Conservation (phyloP, 2,888 invertebrate species). For the Cryptophagus acutangulus region DNA sequence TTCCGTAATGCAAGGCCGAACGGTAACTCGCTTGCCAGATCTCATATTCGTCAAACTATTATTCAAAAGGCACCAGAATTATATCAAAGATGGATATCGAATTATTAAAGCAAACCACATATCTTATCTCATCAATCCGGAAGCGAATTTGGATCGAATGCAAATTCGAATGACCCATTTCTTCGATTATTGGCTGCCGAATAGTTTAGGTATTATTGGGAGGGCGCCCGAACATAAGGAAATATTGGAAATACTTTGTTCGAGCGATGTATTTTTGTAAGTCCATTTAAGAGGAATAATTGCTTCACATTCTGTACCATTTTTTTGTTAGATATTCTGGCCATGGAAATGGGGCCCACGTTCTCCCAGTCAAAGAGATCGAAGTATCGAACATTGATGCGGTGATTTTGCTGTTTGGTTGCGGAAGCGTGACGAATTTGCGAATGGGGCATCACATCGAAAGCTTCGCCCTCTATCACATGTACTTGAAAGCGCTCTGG, state of each 20-base stretch:
- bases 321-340: slow-evolving; percentile 59
- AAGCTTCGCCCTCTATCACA: slow-evolving; percentile 48
- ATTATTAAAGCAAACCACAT: slow-evolving; percentile 50
- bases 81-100: slow-evolving; percentile 55
- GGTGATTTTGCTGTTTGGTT: slow-evolving; percentile 64
- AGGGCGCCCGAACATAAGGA: slow-evolving; percentile 52
- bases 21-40: slow-evolving; percentile 71
- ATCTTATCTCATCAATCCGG: slow-evolving; percentile 67
- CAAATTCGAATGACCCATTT: slow-evolving; percentile 49
- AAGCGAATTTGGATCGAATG: slow-evolving; percentile 49
- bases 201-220: slow-evolving; percentile 49
- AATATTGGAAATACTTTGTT: slow-evolving; percentile 50
- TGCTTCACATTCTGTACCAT: too few relatives aligned
- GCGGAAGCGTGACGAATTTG: slow-evolving; percentile 50
- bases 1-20: slow-evolving; percentile 59
- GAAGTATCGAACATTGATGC: slow-evolving; percentile 54
- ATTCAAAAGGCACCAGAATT: slow-evolving; percentile 56
- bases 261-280: slow-evolving; percentile 58
- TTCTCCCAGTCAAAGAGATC: slow-evolving; percentile 53
- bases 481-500: slow-evolving; percentile 48
- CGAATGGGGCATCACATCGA: slow-evolving; percentile 49
- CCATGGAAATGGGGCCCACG: slow-evolving; percentile 63
- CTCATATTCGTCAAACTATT: slow-evolving; percentile 61
- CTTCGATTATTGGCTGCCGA: slow-evolving; percentile 50
- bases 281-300: slow-evolving; percentile 28